Evolutionary conservation across 1,140 invertebrate species (phyloP), one percentile per base, ranked within the genome.

Genomic region (Neodiprion fabricii): DNA sequence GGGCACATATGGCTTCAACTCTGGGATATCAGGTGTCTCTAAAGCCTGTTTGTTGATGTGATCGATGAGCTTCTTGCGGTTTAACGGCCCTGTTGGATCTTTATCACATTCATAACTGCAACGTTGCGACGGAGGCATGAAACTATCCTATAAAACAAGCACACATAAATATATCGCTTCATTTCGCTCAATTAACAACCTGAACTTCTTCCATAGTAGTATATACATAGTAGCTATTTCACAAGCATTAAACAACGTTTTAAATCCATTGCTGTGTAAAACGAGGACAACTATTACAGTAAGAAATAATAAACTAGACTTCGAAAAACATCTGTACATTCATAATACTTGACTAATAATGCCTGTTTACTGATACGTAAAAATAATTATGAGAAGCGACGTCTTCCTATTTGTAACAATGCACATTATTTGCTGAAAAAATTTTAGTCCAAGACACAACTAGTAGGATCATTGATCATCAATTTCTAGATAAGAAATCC

Each of bases 31-130:
- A 73, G 98, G 98, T 77, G 99, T 98, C 87, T 98, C 97, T 80
- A 97, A 90, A 7, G 98, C 98, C 87, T 98, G 96, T 89, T 98
- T 98, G 86, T 99, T 98, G 77, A 99, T 96, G 89, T 98, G 98
- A 83, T 98, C 96, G 79, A 99, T 96, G 67, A 99, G 90, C 85
- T 99, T 96, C 89, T 99, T 98, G 48, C 98, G 92, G 89, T 99
- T 95, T 76, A 98, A 90, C 9, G 98, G 97, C 69, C 98, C 98
- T 23, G 98, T 99, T 5, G 98, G 93, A 81, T 93, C 91, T 89
- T 99, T 99, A 79, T 94, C 93, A 83, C 98, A 99, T 84, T 98
- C 96, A 85, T 99, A 97, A 85, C 95, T 96, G 87, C 95, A 98
- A 81, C 98, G 92, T 91, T 99, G 96, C 74, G 94, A 95, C 65